Conservation (phyloP, 2,113 vertebrate species). For the Embiotoca jacksoni region DNA sequence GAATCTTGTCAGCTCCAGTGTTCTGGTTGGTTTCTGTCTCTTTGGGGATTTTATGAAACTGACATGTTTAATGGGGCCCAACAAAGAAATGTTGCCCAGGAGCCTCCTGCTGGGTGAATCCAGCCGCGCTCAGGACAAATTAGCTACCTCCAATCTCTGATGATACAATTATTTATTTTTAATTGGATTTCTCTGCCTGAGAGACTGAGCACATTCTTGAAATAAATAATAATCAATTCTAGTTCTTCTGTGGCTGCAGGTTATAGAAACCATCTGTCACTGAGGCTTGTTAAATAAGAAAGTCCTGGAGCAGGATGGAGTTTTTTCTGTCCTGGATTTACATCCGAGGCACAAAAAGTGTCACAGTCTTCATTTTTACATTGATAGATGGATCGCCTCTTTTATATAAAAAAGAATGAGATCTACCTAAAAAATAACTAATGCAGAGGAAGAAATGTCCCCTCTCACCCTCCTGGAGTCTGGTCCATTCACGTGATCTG, state of each 20-base stretch:
- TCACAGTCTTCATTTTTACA: constrained; percentile 31
- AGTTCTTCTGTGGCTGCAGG: constrained; percentile 2
- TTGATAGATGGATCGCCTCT: constrained; percentile 6
- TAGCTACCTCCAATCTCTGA: background rate
- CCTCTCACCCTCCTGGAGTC: background rate
- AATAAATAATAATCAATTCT: constrained; percentile 16
- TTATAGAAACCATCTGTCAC: constrained; percentile 59
- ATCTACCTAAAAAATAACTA: background rate
- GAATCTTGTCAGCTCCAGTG: background rate
- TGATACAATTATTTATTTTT: constrained; percentile 1
- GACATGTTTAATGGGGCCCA: background rate
- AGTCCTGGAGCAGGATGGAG: constrained; percentile 15
- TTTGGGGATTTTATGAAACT: background rate
- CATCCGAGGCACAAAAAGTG: constrained; percentile 2
- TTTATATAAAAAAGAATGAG: background rate
- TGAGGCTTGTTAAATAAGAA: constrained; percentile 39
- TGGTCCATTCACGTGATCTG: background rate
- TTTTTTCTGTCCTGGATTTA: constrained; percentile 37
- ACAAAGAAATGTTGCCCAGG: background rate
- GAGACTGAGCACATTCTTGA: background rate
- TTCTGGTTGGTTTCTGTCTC: background rate
- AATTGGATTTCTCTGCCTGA: background rate
- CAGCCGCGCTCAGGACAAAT: background rate
- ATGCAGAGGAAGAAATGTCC: constrained; percentile 7
- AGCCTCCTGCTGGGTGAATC: background rate